Conservation (phyloP, 92 coral and sea anemone genomes). For the Parazoanthus swiftii region DNA sequence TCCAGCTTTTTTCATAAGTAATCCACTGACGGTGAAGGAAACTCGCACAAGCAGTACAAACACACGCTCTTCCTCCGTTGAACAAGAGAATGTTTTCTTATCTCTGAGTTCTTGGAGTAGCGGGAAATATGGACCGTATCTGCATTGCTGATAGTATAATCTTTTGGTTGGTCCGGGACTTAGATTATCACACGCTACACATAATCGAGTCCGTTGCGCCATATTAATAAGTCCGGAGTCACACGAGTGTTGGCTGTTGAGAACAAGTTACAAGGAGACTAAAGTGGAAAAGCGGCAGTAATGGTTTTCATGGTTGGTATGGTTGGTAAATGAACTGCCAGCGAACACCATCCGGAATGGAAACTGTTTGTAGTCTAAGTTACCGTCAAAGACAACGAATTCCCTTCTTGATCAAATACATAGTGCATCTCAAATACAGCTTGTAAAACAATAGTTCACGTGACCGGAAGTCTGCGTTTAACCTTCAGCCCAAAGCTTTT, state of each 20-base stretch:
- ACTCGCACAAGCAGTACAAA: slow-evolving; percentile 91
- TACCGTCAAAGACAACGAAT: background rate
- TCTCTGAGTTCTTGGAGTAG: slow-evolving; percentile 69
- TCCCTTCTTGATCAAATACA: background rate
- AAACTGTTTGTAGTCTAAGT: background rate
- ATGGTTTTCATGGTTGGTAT: background rate
- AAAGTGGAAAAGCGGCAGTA: background rate
- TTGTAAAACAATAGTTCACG: background rate
- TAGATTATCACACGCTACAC: slow-evolving; percentile 82
- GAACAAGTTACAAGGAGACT: background rate
- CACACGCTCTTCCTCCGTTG: slow-evolving; percentile 74
- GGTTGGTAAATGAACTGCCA: background rate
- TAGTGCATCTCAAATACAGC: background rate
- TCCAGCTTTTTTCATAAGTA: slow-evolving; percentile 79
- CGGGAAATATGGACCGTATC: slow-evolving; percentile 92
- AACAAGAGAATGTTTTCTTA: slow-evolving; percentile 64
- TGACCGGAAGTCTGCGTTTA: background rate
- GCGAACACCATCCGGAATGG: background rate
- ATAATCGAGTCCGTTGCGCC: slow-evolving; percentile 50
- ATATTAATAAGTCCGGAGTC: background rate
- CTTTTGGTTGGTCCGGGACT: slow-evolving; percentile 93
- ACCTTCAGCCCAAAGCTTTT: background rate
- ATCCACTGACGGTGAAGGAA: slow-evolving; percentile 95
- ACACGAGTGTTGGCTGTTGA: too few relatives aligned
- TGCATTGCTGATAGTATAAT: slow-evolving; percentile 79